These are phyloP conservation scores for Crotalus horridus DNA, from an alignment of 2,113 vertebrate genomes.

Conservation along the genomic window DNA sequence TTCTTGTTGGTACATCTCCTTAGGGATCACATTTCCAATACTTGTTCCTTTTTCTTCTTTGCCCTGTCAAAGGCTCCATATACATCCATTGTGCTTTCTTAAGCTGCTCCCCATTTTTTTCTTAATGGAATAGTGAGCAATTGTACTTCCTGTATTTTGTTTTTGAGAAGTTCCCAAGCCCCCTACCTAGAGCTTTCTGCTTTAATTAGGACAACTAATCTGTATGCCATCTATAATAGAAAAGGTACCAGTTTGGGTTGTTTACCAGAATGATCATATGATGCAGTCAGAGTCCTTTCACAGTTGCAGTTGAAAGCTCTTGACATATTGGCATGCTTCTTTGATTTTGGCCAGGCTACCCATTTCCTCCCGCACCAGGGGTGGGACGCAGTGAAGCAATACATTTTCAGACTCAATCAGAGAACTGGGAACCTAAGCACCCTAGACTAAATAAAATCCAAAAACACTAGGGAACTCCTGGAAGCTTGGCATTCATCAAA, in stretches of 20 bases:
- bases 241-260: conserved; percentile 47
- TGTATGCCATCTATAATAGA: conserved; percentile 45
- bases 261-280: conserved; percentile 57
- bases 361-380: conserved; percentile 36
- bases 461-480: background rate
- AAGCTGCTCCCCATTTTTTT: background rate
- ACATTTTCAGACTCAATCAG: background rate
- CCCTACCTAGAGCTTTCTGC: conserved; percentile 5
- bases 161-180: background rate
- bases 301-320: conserved; percentile 48
- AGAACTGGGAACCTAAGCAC: background rate
- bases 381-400: background rate
- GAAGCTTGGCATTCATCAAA: background rate
- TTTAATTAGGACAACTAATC: conserved; percentile 62
- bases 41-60: background rate
- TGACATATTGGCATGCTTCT: conserved; percentile 48
- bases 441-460: background rate
- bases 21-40: background rate
- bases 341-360: conserved; percentile 55
- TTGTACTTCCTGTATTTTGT: background rate
- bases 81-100: background rate
- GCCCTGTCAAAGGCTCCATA: background rate
- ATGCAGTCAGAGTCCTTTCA: background rate
- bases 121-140: background rate
- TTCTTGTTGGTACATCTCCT: background rate